Evolutionary conservation across 2,888 invertebrate species (phyloP).

Genomic region (Megalurothrips usitatus): DNA sequence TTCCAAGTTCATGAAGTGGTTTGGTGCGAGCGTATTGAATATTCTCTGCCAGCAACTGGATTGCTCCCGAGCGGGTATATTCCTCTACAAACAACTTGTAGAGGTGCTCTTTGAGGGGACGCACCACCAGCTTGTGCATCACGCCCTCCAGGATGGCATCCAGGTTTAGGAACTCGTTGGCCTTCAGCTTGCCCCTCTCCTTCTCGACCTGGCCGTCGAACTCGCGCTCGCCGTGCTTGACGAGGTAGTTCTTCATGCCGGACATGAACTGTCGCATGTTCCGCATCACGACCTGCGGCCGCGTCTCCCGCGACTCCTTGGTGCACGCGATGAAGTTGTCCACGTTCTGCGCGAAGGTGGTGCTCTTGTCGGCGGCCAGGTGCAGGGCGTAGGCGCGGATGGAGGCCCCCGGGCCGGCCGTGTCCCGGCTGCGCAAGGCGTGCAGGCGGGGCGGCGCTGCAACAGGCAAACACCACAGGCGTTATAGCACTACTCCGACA

Average conservation of each 20-base stretch:
- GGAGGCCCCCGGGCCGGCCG: constrained; percentile 62
- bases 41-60: constrained; percentile 66
- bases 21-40: constrained; percentile 65
- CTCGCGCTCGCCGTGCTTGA: constrained; percentile 90
- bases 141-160: constrained; percentile 93
- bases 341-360: constrained; percentile 87
- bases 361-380: constrained; percentile 75
- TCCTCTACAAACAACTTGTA: constrained; percentile 82
- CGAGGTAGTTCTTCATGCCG: constrained; percentile 96
- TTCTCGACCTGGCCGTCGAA: constrained; percentile 87
- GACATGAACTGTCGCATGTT: constrained; percentile 96
- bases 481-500: no score
- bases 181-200: constrained; percentile 74
- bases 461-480: constrained; percentile 34
- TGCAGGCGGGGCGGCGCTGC: constrained; percentile 75
- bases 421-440: constrained; percentile 59
- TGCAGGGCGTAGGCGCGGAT: constrained; percentile 74
- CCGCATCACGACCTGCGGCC: constrained; percentile 82
- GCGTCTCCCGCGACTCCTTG: constrained; percentile 79
- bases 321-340: constrained; percentile 93
- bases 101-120: constrained; percentile 77
- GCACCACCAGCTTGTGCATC: constrained; percentile 85
- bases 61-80: constrained; percentile 70
- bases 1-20: constrained; percentile 63
- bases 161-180: constrained; percentile 89